Evolutionary conservation across 2,113 vertebrate genomes (phyloP), one percentile per base, ranked within the genome.

Genomic region (Scomber scombrus): DNA sequence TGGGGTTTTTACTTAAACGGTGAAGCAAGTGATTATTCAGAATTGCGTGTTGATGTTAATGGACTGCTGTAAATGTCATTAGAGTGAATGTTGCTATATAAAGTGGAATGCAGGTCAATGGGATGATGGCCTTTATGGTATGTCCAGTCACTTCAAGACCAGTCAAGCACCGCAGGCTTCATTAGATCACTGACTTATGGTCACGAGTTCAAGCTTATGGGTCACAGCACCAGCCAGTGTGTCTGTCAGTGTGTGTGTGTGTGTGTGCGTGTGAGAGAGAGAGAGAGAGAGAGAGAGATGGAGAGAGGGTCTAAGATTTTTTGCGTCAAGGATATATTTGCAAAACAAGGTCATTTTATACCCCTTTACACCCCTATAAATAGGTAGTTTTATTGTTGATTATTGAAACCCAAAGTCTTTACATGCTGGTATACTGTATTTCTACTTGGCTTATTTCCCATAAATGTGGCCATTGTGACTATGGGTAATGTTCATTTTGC

Each of bases 161-260:
- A 69, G 63, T 78, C 69, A 86, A 84, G 77, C 82, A 58, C 23
- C 67, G 34, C 23, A 14, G 50, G 50, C 60, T 69, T 85, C 84
- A 90, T 90, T 86, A 89, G 90, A 90, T 89, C 87, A 69, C 79
- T 85, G 75, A 69, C 63, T 77, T 64, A 66, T 88, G 75, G 70
- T 84, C 90, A 85, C 23, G 51, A 74, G 84, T 68, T 85, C 65
- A 58, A 66, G 71, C 54, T 89, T 65, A 82, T 18, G 69, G 80
- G 81, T 85, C 84, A 90, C 56, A 60, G 63, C 74, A 68, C 9
- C 29, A 69, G 50, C 15, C 31, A 15, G 34, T 50, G 51, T 78
- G 83, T 78, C 45, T 73, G 65, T 64, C 70, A 67, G 72, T 75
- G 46, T 71, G 71, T 46, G 47, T 69, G 60, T 61, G 51, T 26